Base-by-base conservation (phyloP, 2,888 invertebrate species). In the Machimus rusticus region DNA sequence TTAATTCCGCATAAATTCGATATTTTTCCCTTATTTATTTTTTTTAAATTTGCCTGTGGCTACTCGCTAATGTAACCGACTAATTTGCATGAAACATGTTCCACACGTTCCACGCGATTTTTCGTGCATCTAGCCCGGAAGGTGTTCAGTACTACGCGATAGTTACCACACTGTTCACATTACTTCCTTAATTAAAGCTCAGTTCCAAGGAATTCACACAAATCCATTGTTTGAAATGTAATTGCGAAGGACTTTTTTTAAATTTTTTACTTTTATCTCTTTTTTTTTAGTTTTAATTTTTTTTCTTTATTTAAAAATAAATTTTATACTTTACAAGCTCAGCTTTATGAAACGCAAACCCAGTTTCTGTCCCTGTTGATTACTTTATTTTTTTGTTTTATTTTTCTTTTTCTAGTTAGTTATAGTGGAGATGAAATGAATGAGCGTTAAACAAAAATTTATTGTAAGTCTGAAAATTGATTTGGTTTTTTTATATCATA, bases 361-460 rank as follows among this genome's bases (percentile, higher is more conserved):
- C 57, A 57, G 55, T 82, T 79, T 82, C 82, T 57, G 19, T 78
- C 66, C 82, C 89, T 89, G 88, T 89, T 89, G 89, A 23, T 66
- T 66, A 66, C 88, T 89, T 89, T 89, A 87, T 84, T 88, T 84
- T 87, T 74, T 76, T 74, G 87, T 79, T 77, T 87, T 55, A 34
- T 34, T 5, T 37, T 82, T n/a, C 19, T 55, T 81, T 55, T 31
- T 55, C 6, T 66, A 66, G 14, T 28, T 81, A 81, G 46, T 76
- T 12, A 76, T n/a, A 37, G 34, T 23, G 23, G 66, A 23, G 66
- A 66, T 12, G 28, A 28, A 66, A 66, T 66, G 9, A 66, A 66
- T 23, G 19, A 23, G 66, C 23, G 12, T 66, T 9, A 28, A 23
- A 66, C 9, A 66, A 66, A 66, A 66, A 66, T 12, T 39, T 39